Evolutionary conservation across 2,797 vertebrate species (phyloP).

Genomic region (Acanthurus lineatus): DNA sequence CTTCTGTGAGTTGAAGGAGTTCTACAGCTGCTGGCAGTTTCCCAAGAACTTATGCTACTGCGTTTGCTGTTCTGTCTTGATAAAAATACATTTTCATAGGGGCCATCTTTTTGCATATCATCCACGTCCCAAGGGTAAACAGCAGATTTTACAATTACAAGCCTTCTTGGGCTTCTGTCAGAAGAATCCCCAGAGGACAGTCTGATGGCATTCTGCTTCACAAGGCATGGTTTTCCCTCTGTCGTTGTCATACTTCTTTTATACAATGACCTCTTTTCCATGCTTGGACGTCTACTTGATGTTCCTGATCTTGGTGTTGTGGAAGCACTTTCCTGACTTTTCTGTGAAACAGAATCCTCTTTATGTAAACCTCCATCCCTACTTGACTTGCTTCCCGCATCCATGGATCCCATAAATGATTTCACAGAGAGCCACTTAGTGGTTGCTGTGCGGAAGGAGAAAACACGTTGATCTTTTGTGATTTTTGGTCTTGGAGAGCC

Average conservation of each 20-base stretch:
- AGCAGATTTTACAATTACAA: constrained; percentile 68
- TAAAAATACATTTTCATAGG: constrained; percentile 76
- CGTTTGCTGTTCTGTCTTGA: constrained; percentile 72
- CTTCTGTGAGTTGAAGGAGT: constrained; percentile 76
- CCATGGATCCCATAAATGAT: constrained; percentile 80
- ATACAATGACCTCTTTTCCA: constrained; percentile 68
- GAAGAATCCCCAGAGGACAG: constrained; percentile 82
- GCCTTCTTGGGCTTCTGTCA: constrained; percentile 78
- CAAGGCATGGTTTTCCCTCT: constrained; percentile 83
- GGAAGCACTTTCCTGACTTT: constrained; percentile 71
- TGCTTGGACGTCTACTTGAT: constrained; percentile 67
- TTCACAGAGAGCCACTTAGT: constrained; percentile 87
- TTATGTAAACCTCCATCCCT: constrained; percentile 56
- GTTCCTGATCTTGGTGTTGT: constrained; percentile 62
- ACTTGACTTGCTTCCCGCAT: constrained; percentile 49
- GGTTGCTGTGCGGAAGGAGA: constrained; percentile 80
- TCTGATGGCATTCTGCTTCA: constrained; percentile 84
- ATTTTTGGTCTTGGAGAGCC: constrained; percentile 78
- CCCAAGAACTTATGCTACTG: constrained; percentile 83
- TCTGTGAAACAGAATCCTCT: constrained; percentile 74
- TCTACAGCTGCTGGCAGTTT: constrained; percentile 72
- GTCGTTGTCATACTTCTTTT: constrained; percentile 78
- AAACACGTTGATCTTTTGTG: constrained; percentile 74
- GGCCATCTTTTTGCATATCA: constrained; percentile 74
- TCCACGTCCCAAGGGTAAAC: constrained; percentile 76